phyloP scores from a whole-genome alignment of 2,888 invertebrate genomes.

The Phaedon cochleariae region DNA sequence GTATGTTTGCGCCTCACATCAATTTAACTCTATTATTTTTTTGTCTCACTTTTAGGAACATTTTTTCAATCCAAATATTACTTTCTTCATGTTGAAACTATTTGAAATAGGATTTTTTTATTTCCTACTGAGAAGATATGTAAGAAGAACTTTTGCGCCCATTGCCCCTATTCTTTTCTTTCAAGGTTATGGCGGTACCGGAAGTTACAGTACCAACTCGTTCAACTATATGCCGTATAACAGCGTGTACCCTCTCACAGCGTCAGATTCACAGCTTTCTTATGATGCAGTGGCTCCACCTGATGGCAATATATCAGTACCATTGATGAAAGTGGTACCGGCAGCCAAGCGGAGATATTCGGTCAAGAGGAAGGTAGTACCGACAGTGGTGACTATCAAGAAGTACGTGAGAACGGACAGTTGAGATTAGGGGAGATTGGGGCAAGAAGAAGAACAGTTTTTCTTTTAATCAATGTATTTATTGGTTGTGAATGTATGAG shows the following conservation, averaged over 20 bases:
- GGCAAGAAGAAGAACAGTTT: not conserved
- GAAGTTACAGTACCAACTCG: not conserved
- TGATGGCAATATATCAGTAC: slow-evolving; percentile 32
- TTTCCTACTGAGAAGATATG: too few relatives aligned
- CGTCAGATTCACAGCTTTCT: slow-evolving; percentile 29
- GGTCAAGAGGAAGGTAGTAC: slow-evolving; percentile 26
- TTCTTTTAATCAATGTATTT: not conserved
- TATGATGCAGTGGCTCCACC: slow-evolving; percentile 46
- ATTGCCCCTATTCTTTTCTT: not conserved
- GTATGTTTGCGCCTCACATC: too few relatives aligned
- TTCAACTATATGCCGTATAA: not conserved
- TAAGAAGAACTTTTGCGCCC: too few relatives aligned
- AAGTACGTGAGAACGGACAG: slow-evolving; percentile 25
- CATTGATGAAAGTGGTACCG: slow-evolving; percentile 8
- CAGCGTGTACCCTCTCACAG: not conserved
- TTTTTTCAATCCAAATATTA: too few relatives aligned
- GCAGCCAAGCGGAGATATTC: slow-evolving; percentile 37
- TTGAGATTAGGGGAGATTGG: slow-evolving; percentile 16
- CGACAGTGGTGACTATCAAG: slow-evolving; percentile 38
- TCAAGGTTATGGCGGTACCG: not conserved
- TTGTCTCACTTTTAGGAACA: too few relatives aligned
- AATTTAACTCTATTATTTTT: too few relatives aligned
- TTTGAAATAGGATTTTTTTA: too few relatives aligned
- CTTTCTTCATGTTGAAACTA: too few relatives aligned
- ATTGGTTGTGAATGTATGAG: not conserved